Evolutionary conservation across 2,888 invertebrate species (phyloP).

Genomic region (Lasioglossum leucozonium): DNA sequence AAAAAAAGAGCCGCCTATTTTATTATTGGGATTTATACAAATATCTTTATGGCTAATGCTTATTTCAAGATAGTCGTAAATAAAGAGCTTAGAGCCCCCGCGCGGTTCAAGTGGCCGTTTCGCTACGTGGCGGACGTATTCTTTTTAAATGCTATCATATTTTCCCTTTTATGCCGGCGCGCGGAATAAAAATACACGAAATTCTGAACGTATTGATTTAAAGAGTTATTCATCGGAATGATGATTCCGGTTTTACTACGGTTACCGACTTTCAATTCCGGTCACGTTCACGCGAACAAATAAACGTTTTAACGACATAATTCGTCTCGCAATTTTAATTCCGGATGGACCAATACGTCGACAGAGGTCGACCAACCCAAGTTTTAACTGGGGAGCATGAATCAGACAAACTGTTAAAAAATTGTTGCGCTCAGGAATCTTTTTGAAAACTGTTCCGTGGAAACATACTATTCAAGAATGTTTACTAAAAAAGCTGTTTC

Average conservation of each 20-base stretch:
- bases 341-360: not conserved
- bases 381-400: not conserved
- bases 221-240: not conserved
- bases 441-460: not conserved
- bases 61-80: not conserved
- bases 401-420: not conserved
- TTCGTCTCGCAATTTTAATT: not conserved
- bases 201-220: not conserved
- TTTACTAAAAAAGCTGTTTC: not conserved
- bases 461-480: not conserved
- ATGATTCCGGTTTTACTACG: not conserved
- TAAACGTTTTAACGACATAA: not conserved
- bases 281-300: not conserved
- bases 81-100: not conserved
- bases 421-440: not conserved
- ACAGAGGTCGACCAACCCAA: not conserved
- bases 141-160: constrained; percentile 1
- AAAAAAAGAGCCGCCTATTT: not conserved
- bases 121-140: not conserved
- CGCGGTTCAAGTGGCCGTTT: not conserved
- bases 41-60: constrained; percentile 6
- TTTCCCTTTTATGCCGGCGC: not conserved
- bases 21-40: constrained; percentile 12
- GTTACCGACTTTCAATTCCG: not conserved
- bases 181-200: constrained; percentile 6